Conservation (phyloP, 2,888 invertebrate species). For the Conistra vaccinii region DNA sequence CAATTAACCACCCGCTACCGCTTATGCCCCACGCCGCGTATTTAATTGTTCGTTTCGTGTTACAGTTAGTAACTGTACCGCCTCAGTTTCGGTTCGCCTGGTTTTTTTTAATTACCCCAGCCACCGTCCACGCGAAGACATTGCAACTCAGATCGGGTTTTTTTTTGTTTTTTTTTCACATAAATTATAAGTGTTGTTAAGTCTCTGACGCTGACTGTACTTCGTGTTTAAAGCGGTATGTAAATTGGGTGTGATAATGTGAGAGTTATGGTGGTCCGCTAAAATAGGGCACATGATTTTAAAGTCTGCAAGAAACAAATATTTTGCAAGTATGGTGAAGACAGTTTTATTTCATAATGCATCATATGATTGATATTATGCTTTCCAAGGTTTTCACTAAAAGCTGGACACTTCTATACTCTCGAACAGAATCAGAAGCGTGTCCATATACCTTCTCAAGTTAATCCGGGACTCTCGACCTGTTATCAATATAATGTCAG, state of each 20-base stretch:
- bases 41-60: slow-evolving; percentile 83
- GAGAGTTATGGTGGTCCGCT: slow-evolving; percentile 2
- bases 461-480: no score
- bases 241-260: slow-evolving; percentile 32
- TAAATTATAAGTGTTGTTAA: slow-evolving; percentile 8
- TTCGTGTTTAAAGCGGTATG: slow-evolving; percentile 22
- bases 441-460: background rate
- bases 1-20: slow-evolving; percentile 41
- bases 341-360: slow-evolving; percentile 2
- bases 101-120: slow-evolving; percentile 81
- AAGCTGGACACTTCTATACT: background rate
- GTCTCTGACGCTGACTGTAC: slow-evolving; percentile 28
- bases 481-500: background rate
- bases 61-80: slow-evolving; percentile 87
- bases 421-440: background rate
- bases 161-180: slow-evolving; percentile 54
- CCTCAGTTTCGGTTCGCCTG: slow-evolving; percentile 82
- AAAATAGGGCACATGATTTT: background rate
- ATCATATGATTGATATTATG: background rate
- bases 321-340: background rate
- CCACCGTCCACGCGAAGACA: slow-evolving; percentile 69
- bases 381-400: background rate
- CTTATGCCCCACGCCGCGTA: slow-evolving; percentile 67
- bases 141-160: slow-evolving; percentile 56
- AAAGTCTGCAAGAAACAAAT: background rate